phyloP scores from a whole-genome alignment of 2,113 vertebrate species.

The Lepus americanus region DNA sequence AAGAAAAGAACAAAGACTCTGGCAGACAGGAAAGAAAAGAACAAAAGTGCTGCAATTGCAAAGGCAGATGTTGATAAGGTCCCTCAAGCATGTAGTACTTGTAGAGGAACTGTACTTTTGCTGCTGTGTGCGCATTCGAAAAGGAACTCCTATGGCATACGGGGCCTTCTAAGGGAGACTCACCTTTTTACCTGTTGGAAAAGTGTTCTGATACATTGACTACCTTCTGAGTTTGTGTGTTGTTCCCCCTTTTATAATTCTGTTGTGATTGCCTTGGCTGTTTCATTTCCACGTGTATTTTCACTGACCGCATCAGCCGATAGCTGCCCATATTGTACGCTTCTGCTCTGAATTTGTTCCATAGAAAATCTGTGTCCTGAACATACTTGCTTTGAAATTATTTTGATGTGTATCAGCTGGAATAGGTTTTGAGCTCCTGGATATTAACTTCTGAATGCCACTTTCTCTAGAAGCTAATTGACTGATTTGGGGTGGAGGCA shows the following conservation, averaged over 20 bases:
- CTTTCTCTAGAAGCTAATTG: constrained; percentile 77
- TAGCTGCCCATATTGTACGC: neutral
- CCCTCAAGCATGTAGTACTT: neutral
- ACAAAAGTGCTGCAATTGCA: neutral
- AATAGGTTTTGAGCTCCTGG: constrained; percentile 63
- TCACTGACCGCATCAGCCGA: neutral
- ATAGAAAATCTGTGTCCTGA: constrained; percentile 54
- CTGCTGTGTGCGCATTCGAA: neutral
- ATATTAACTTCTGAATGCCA: constrained; percentile 60
- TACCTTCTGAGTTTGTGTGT: neutral
- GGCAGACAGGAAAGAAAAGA: neutral
- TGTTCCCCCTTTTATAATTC: neutral
- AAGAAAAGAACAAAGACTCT: neutral
- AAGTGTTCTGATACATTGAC: neutral
- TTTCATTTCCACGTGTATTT: neutral
- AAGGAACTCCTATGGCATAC: neutral
- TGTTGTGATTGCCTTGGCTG: neutral
- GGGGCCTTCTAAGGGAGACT: neutral
- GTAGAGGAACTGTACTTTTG: neutral
- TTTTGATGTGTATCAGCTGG: constrained; percentile 70
- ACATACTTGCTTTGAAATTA: constrained; percentile 59
- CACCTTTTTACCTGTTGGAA: neutral
- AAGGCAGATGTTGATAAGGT: neutral
- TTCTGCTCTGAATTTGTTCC: constrained; percentile 24
- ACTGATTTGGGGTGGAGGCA: constrained; percentile 67